phyloP scores from a whole-genome alignment of 1,140 invertebrate genomes.

The Halictus rubicundus region DNA sequence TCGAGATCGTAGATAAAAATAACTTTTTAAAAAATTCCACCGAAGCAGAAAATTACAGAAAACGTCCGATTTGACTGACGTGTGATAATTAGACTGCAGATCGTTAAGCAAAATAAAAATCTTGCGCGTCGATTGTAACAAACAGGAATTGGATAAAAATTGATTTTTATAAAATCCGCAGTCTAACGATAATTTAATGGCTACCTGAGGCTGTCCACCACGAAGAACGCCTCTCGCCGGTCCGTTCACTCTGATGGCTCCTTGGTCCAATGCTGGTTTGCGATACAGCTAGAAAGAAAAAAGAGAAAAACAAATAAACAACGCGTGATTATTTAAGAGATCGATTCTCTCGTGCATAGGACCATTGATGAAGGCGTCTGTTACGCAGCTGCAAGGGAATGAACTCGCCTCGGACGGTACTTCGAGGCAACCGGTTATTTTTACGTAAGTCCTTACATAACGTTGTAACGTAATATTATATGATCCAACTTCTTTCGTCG shows the following conservation, averaged over 20 bases:
- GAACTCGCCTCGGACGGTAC: neutral
- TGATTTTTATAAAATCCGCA: no score
- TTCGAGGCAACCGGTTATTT: slow-evolving; percentile 28
- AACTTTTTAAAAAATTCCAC: no score
- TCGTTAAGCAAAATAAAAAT: no score
- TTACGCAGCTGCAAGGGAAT: neutral
- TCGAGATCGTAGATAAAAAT: no score
- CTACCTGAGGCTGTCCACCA: slow-evolving; percentile 56
- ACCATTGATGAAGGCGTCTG: neutral
- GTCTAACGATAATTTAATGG: neutral
- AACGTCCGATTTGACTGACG: no score
- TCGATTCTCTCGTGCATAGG: no score
- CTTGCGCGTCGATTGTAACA: no score
- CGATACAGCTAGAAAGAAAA: slow-evolving; percentile 60
- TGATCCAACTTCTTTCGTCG: slow-evolving; percentile 26
- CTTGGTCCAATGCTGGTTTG: slow-evolving; percentile 58
- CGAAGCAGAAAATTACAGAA: no score
- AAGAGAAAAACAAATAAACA: no score
- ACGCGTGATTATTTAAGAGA: neutral
- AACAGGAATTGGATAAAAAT: no score
- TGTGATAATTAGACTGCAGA: no score
- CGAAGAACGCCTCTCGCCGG: slow-evolving; percentile 58
- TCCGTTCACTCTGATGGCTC: slow-evolving; percentile 63
- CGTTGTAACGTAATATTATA: slow-evolving; percentile 13
- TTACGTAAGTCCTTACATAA: slow-evolving; percentile 38